phyloP scores from a whole-genome alignment of 2,797 vertebrate genomes.

The Gymnothorax javanicus region DNA sequence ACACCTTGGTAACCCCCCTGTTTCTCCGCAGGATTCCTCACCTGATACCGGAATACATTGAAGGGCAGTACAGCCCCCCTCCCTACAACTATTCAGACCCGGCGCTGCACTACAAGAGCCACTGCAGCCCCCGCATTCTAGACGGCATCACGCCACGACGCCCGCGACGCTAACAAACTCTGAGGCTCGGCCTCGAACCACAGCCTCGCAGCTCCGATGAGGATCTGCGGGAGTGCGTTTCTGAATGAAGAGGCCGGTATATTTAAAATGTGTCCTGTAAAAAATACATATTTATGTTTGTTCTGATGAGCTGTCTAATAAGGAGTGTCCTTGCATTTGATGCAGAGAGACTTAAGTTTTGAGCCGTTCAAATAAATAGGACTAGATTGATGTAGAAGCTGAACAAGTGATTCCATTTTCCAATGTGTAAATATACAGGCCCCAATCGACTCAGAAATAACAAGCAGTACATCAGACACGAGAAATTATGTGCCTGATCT shows the following conservation, averaged over 20 bases:
- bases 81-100: slow-evolving; percentile 74
- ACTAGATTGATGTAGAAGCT: neutral
- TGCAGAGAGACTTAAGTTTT: neutral
- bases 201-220: neutral
- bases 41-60: slow-evolving; percentile 63
- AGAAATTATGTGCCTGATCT: neutral
- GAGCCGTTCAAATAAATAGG: neutral
- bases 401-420: neutral
- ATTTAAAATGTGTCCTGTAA: neutral
- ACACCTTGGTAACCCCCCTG: neutral
- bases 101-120: slow-evolving; percentile 72
- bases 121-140: slow-evolving; percentile 72
- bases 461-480: neutral
- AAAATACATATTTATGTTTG: neutral
- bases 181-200: neutral
- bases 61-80: slow-evolving; percentile 61
- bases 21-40: slow-evolving; percentile 67
- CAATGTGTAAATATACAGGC: neutral
- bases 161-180: slow-evolving; percentile 48
- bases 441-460: neutral
- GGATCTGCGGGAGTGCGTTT: neutral
- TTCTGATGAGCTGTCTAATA: neutral
- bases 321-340: neutral
- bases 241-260: neutral
- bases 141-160: slow-evolving; percentile 59